These are phyloP conservation scores for Pterobdella sp. DNA, from an alignment of 2,888 invertebrate genomes.

Conservation along the genomic window DNA sequence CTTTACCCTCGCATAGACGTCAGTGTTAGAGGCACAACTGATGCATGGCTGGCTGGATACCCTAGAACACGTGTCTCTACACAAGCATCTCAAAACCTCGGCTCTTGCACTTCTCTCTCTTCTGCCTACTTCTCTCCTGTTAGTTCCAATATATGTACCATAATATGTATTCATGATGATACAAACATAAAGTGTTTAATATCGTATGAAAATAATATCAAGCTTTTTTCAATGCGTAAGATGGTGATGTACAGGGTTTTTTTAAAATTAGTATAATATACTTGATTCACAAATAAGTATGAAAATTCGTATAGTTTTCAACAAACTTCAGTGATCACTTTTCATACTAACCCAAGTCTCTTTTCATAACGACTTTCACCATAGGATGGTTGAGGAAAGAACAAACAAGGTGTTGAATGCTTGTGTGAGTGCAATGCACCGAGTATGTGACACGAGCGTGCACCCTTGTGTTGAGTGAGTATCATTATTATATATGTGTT, in stretches of 20 bases:
- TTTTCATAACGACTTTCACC: no score
- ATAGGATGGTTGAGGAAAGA: background rate
- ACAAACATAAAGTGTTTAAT: no score
- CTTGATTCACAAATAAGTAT: no score
- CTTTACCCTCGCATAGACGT: background rate
- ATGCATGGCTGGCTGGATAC: background rate
- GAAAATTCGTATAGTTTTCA: no score
- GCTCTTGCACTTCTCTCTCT: background rate
- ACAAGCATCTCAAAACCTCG: constrained; percentile 1
- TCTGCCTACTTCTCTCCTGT: background rate
- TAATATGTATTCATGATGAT: no score
- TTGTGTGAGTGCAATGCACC: background rate
- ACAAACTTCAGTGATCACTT: no score
- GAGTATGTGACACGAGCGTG: background rate
- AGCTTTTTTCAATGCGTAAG: no score
- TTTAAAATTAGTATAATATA: no score
- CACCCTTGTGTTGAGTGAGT: background rate
- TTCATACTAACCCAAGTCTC: no score
- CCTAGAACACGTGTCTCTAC: background rate
- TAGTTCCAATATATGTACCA: background rate
- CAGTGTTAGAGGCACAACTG: background rate
- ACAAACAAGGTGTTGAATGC: background rate
- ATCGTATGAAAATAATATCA: no score
- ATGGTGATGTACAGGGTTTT: no score
- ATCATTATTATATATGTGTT: background rate